phyloP scores from a whole-genome alignment of 2,113 vertebrate species.

The Ranitomeya variabilis region DNA sequence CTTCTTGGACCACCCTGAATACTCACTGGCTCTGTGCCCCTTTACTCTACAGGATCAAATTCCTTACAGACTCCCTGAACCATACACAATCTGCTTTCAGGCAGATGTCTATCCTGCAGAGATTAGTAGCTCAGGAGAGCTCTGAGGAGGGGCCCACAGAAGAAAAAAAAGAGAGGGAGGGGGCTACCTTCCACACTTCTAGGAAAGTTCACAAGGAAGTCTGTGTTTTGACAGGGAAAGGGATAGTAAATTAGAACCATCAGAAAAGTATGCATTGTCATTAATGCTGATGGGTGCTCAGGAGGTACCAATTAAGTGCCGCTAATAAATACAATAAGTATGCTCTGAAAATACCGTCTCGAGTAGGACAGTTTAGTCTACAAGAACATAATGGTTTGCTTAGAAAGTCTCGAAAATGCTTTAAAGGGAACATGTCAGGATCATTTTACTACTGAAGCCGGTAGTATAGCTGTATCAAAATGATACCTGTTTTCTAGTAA shows the following conservation, averaged over 20 bases:
- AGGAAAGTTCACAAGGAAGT: conserved; percentile 51
- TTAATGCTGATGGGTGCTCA: conserved; percentile 16
- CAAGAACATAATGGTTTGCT: background rate
- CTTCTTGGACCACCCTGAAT: conserved; percentile 55
- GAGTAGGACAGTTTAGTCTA: background rate
- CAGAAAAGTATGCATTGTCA: conserved; percentile 44
- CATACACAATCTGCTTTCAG: conserved; percentile 58
- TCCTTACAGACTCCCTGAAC: conserved; percentile 58
- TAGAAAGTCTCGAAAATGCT: background rate
- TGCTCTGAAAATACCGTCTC: background rate
- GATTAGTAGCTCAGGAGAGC: conserved; percentile 57
- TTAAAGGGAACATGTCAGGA: background rate
- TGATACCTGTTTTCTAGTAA: no score
- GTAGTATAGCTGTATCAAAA: no score
- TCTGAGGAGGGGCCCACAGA: conserved; percentile 44
- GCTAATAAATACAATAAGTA: conserved; percentile 6
- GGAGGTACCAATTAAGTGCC: conserved; percentile 3
- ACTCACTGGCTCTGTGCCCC: conserved; percentile 54
- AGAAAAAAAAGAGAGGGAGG: conserved; percentile 18
- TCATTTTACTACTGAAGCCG: no score
- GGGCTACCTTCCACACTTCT: conserved; percentile 41
- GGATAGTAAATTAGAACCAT: conserved; percentile 43
- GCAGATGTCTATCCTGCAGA: conserved; percentile 56
- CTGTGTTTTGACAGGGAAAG: conserved; percentile 53
- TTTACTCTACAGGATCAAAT: conserved; percentile 58